These are phyloP conservation scores for Labrus mixtus DNA, from an alignment of 2,113 vertebrate species.

Conservation along the genomic window DNA sequence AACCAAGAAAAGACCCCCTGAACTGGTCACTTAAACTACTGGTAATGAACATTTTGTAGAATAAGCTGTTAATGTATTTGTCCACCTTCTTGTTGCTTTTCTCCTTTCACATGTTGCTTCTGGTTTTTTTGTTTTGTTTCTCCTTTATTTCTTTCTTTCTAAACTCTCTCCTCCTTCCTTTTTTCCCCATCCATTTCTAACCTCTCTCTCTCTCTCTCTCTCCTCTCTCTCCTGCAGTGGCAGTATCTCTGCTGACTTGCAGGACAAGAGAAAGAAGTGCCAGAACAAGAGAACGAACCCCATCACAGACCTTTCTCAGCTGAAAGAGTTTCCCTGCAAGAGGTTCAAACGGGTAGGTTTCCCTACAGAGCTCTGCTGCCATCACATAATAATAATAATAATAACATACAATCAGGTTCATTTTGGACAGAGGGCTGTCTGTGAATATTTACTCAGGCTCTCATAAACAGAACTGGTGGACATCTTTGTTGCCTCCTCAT, in stretches of 20 bases:
- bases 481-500: background rate
- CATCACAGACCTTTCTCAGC: conserved; percentile 67
- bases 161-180: rapidly evolving
- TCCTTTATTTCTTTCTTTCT: background rate
- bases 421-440: background rate
- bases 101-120: background rate
- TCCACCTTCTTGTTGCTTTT: too few relatives aligned
- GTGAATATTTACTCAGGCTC: background rate
- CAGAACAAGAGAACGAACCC: conserved; percentile 90
- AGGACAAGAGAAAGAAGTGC: conserved; percentile 83
- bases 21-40: too few relatives aligned
- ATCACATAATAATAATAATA: too few relatives aligned
- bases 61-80: too few relatives aligned
- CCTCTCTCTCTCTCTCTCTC: background rate
- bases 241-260: conserved; percentile 72
- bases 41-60: too few relatives aligned
- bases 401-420: background rate
- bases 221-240: conserved; percentile 75
- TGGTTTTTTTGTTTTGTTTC: background rate
- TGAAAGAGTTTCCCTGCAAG: conserved; percentile 89
- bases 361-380: background rate
- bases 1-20: too few relatives aligned
- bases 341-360: conserved; percentile 86
- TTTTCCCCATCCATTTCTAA: too few relatives aligned
- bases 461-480: background rate